A percentile compares a stretch with the other conserved stretches of the same genome.
phyloP scores from a whole-genome alignment of 2,888 invertebrate species.

The Anodontia alba region DNA sequence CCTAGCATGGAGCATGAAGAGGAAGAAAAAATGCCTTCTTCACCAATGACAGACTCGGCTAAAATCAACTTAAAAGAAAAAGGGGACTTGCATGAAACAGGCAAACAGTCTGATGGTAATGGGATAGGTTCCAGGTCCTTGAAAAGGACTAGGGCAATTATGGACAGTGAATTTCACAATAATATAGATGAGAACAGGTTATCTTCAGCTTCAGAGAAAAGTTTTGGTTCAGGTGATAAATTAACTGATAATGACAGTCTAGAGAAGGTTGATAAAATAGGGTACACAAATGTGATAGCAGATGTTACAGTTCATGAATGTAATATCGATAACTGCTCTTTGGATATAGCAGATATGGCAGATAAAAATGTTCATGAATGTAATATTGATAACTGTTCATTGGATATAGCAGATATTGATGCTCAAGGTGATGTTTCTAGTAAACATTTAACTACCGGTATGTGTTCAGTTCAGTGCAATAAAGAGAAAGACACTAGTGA shows the following conservation, averaged over 20 bases:
- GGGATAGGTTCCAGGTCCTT: background rate
- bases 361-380: slow-evolving; percentile 33
- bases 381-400: background rate
- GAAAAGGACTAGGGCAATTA: background rate
- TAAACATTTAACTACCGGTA: background rate
- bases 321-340: background rate
- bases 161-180: slow-evolving; percentile 3
- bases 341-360: background rate
- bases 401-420: background rate
- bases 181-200: background rate
- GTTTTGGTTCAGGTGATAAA: slow-evolving; percentile 55
- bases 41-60: background rate
- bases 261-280: slow-evolving; percentile 43
- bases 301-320: slow-evolving; percentile 48
- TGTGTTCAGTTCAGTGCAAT: slow-evolving; percentile 17
- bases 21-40: background rate
- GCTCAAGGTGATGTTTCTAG: slow-evolving; percentile 11
- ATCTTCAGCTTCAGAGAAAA: slow-evolving; percentile 24
- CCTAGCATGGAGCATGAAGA: background rate
- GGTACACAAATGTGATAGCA: slow-evolving; percentile 54
- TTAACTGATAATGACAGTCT: slow-evolving; percentile 62
- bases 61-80: background rate
- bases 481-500: background rate
- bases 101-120: background rate
- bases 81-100: background rate